Evolutionary conservation across 2,797 vertebrate genomes (phyloP).

Genomic region (Gadopsis bispinosus): DNA sequence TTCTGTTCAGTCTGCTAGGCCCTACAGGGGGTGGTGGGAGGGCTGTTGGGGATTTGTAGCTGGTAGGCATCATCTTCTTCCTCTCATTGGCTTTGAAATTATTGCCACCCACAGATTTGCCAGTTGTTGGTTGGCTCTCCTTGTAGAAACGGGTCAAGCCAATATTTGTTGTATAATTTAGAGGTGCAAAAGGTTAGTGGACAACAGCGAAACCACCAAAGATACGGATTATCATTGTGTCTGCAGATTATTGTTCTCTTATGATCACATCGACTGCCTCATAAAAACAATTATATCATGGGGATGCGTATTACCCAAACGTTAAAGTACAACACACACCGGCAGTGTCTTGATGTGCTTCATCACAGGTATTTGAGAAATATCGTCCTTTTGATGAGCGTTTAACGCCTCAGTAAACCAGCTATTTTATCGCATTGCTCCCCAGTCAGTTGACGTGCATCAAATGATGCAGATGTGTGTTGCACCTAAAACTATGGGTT

Average conservation of each 20-base stretch:
- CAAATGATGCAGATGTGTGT: slow-evolving; percentile 15
- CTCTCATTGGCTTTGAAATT: slow-evolving; percentile 30
- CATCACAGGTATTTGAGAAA: background rate
- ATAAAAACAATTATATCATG: slow-evolving; percentile 34
- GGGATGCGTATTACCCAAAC: slow-evolving; percentile 14
- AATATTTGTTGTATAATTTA: slow-evolving; percentile 51
- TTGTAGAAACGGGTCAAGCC: slow-evolving; percentile 27
- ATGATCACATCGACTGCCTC: slow-evolving; percentile 47
- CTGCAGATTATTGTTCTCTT: slow-evolving; percentile 37
- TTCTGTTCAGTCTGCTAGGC: slow-evolving; percentile 44
- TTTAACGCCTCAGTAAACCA: background rate
- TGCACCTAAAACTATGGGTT: slow-evolving; percentile 4
- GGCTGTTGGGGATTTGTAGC: slow-evolving; percentile 17
- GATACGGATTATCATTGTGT: slow-evolving; percentile 56
- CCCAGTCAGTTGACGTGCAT: background rate
- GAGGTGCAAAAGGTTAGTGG: slow-evolving; percentile 31
- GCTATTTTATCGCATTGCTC: background rate
- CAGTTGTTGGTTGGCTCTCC: slow-evolving; percentile 10
- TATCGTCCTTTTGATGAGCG: background rate
- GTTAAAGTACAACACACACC: slow-evolving; percentile 19
- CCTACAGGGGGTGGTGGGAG: slow-evolving; percentile 9
- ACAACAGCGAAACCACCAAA: slow-evolving; percentile 70
- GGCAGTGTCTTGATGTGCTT: slow-evolving; percentile 9
- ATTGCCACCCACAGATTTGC: slow-evolving; percentile 35
- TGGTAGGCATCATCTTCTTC: slow-evolving; percentile 23